Evolutionary conservation across 2,113 vertebrate species (phyloP), one percentile per base, ranked within the genome.

Genomic region (Istiophorus platypterus): DNA sequence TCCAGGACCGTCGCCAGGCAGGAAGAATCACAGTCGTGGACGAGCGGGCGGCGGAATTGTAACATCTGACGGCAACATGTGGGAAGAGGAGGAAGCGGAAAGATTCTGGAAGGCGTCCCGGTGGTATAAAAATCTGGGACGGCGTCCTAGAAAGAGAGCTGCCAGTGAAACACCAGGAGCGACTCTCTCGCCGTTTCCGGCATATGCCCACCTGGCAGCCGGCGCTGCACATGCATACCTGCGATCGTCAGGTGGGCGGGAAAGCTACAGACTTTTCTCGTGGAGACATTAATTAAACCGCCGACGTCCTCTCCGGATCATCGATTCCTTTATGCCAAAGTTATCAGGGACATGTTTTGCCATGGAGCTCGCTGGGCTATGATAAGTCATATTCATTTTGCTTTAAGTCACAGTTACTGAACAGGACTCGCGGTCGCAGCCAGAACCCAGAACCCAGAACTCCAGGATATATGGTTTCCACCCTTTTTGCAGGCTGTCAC

Each of bases 401-500:
- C 31, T 22, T 56, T 20, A 39, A 59, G 49, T 62, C 52, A 34
- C 20, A 42, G 52, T 59, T 56, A 15, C 18, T 6, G 66, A 72
- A 67, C 72, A 59, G 69, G 67, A 42, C 27, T 54, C n/a, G n/a
- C n/a, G n/a, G n/a, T n/a, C n/a, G n/a, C n/a, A n/a, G n/a, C n/a
- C n/a, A n/a, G n/a, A n/a, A n/a, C n/a, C n/a, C n/a, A n/a, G n/a
- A n/a, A n/a, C n/a, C n/a, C n/a, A n/a, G n/a, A n/a, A 54, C 58
- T 73, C 22, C 1, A 80, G 71, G 72, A 89, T 85, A 54, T 82
- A 91, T 80, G 80, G 81, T 58, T 74, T 27, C 79, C 85, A 78
- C 31, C 66, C 34, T 37, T n/a, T 68, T 56, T 0, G 26, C 42
- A n/a, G 42, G 18, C 75, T 52, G 81, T 79, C 82, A 71, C 59